Conservation (phyloP, 1,140 invertebrate genomes). For the Ips typographus region DNA sequence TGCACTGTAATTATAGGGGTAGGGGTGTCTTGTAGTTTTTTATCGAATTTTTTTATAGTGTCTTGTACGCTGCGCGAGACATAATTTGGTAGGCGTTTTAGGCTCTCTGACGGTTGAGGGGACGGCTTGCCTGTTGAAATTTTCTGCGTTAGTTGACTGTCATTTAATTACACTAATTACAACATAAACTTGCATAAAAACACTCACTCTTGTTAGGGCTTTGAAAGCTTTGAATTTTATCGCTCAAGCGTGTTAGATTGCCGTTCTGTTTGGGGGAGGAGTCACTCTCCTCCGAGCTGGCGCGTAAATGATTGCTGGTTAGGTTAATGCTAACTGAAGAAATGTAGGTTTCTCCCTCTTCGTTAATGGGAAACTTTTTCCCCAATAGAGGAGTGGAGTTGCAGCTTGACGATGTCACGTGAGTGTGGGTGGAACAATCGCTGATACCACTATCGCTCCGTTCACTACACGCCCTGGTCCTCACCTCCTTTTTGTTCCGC, state of each 20-base stretch:
- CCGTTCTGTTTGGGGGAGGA: not conserved
- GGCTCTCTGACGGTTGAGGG: conserved; percentile 42
- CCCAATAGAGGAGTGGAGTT: conserved; percentile 45
- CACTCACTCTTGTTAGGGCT: conserved; percentile 26
- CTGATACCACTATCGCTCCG: conserved; percentile 64
- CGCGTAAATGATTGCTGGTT: conserved; percentile 7
- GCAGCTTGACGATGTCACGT: conserved; percentile 39
- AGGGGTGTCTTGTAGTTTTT: not conserved
- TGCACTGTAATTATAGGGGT: conserved; percentile 18
- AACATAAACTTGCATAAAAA: not conserved
- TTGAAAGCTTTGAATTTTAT: conserved; percentile 40
- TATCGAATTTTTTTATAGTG: conserved; percentile 47
- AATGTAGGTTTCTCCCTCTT: conserved; percentile 46
- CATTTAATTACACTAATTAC: conserved; percentile 1
- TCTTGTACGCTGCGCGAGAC: conserved; percentile 45
- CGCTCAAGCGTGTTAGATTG: conserved; percentile 23
- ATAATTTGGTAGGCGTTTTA: conserved; percentile 44
- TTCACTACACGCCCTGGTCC: conserved; percentile 52
- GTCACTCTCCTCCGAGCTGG: conserved; percentile 17
- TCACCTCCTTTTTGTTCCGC: conserved; percentile 28
- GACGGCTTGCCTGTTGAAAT: conserved; percentile 37
- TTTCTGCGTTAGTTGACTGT: too few species aligned
- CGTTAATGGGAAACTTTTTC: conserved; percentile 51
- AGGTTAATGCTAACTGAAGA: conserved; percentile 20
- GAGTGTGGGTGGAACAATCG: conserved; percentile 55